A percentile compares a stretch with the other conserved stretches of the same genome.
These are phyloP conservation scores for Babyrousa celebensis DNA, from an alignment of 2,797 vertebrate species.

Conservation along the genomic window DNA sequence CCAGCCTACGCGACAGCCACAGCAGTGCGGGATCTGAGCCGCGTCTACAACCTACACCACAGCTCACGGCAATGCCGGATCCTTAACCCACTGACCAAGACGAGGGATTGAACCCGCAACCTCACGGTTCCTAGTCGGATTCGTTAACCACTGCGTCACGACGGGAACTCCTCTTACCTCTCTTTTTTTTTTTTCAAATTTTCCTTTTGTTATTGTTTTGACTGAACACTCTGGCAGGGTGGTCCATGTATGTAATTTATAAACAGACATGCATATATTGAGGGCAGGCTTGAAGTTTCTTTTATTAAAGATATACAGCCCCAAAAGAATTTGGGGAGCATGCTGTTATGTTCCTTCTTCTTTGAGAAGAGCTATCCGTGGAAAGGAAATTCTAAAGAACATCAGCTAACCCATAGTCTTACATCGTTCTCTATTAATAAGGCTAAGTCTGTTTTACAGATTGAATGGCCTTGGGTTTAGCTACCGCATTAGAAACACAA, in stretches of 20 bases:
- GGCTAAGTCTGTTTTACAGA: conserved; percentile 46
- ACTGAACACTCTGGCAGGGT: background rate
- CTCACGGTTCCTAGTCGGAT: no score
- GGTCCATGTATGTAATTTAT: background rate
- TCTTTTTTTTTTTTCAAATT: background rate
- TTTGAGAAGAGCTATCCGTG: background rate
- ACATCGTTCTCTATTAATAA: background rate
- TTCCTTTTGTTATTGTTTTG: conserved; percentile 9
- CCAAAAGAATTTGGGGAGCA: background rate
- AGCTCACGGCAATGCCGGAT: no score
- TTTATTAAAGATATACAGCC: background rate
- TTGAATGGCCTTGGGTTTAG: background rate
- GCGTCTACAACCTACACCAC: no score
- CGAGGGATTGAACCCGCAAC: no score
- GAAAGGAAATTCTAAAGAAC: background rate
- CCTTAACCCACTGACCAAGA: no score
- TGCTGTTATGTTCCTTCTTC: background rate
- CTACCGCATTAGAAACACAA: background rate
- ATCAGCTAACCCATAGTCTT: background rate
- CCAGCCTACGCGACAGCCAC: no score
- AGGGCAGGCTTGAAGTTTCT: background rate
- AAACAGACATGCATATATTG: background rate
- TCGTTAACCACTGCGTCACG: no score
- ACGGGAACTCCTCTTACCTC: no score
- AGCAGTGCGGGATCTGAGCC: no score